Evolutionary conservation across 2,113 vertebrate species (phyloP), one percentile per base, ranked within the genome.

Genomic region (Vulpes vulpes): DNA sequence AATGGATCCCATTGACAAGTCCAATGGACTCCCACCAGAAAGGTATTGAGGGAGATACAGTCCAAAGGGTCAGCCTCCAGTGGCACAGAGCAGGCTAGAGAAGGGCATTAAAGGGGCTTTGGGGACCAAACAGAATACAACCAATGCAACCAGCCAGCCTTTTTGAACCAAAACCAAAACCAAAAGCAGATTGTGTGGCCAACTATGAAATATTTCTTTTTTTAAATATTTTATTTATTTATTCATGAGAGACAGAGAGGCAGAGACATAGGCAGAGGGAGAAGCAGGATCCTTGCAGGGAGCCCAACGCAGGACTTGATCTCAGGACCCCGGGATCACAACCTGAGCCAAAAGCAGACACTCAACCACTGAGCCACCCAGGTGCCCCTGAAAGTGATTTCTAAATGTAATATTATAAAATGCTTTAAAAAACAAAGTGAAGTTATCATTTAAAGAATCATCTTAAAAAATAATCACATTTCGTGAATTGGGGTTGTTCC

Each of bases 21-120:
- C 65, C 43, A n/a, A 0, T 0, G 25, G 53, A 62, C 0, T 10
- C 60, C n/a, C 57, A 11, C 32, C 14, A 14, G 43, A 25, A 49
- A 80, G 4, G 27, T 11, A 6, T 2, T 0, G 16, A 27, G 8
- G 11, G 53, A n/a, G 55, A 17, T 5, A 43, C 11, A 30, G 80
- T 51, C 23, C 62, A 11, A 51, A 65, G 5, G 6, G 27, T 35
- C 35, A 49, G 19, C 32, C n/a, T 73, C 19, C 43, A 3, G 76
- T 5, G 51, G 23, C 35, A 38, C 65, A 20, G 22, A 38, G 62
- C 1, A 3, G 23, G 38, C 57, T 3, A 8, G 69, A 35, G 23
- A 51, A 67, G 22, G 43, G 7, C 17, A 14, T 49, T 23, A n/a
- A 60, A 94, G 74, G 35, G 74, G 7, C 16, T 73, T 17, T 30